These are phyloP conservation scores for Poecilia velifera DNA, from an alignment of 2,797 vertebrate genomes.

Conservation along the genomic window DNA sequence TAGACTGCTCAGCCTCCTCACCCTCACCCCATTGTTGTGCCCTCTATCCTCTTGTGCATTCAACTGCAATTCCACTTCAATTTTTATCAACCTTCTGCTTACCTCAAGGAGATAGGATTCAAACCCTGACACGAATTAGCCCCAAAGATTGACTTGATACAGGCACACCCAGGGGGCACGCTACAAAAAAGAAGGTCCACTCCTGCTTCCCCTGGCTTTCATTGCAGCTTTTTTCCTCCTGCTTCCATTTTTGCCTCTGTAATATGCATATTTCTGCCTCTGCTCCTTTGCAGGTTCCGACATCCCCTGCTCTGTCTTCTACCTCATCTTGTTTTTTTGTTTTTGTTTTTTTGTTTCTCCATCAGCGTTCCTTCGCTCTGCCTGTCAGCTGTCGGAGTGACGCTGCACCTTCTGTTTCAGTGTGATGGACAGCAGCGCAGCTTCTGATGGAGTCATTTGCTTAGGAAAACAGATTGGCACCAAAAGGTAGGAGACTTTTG, in stretches of 20 bases:
- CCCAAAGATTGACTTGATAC: slow-evolving; percentile 93
- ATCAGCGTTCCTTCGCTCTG: slow-evolving; percentile 66
- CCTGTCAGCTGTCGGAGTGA: slow-evolving; percentile 84
- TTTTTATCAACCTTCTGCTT: slow-evolving; percentile 95
- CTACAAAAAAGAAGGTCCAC: slow-evolving; percentile 75
- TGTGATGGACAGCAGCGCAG: slow-evolving; percentile 81
- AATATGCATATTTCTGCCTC: slow-evolving; percentile 43
- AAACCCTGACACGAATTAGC: slow-evolving; percentile 95
- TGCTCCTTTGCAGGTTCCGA: slow-evolving; percentile 38
- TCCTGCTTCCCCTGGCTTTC: slow-evolving; percentile 26
- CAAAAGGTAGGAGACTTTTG: slow-evolving; percentile 63
- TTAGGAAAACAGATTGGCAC: slow-evolving; percentile 71
- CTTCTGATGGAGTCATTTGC: slow-evolving; percentile 89
- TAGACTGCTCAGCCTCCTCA: slow-evolving; percentile 72
- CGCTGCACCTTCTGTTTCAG: slow-evolving; percentile 76
- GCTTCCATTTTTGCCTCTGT: slow-evolving; percentile 63
- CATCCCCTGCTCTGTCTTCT: slow-evolving; percentile 29
- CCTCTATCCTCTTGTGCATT: slow-evolving; percentile 88
- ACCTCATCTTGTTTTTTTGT: slow-evolving; percentile 61
- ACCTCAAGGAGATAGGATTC: slow-evolving; percentile 93
- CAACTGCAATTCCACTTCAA: slow-evolving; percentile 99
- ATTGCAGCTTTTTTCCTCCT: slow-evolving; percentile 53
- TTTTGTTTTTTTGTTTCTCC: slow-evolving; percentile 19
- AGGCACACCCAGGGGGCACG: slow-evolving; percentile 85
- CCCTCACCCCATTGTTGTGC: slow-evolving; percentile 80